Conservation (phyloP, 2,113 vertebrate species). For the Salminus brasiliensis region DNA sequence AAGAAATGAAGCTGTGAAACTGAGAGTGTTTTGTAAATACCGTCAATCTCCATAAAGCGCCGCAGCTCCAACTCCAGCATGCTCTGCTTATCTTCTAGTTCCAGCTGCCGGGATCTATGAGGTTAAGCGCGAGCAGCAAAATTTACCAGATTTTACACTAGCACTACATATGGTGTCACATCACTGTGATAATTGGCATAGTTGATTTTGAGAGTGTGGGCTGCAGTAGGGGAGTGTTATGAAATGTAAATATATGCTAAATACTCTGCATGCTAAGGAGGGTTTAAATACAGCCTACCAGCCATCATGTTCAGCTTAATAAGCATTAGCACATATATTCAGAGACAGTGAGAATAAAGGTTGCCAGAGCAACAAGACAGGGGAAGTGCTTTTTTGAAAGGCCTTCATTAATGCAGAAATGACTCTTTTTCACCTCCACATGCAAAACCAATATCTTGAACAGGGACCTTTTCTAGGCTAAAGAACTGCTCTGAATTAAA, state of each 20-base stretch:
- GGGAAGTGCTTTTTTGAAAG: background rate
- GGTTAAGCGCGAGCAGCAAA: conserved; percentile 28
- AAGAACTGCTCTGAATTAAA: background rate
- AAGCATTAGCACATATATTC: conserved; percentile 24
- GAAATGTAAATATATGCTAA: conserved; percentile 42
- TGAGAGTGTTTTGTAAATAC: conserved; percentile 51
- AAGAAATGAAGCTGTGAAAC: background rate
- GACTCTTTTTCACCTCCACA: background rate
- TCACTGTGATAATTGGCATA: background rate
- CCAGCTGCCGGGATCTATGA: conserved; percentile 85
- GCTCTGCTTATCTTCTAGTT: conserved; percentile 89
- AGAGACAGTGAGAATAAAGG: conserved; percentile 36
- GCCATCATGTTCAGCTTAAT: conserved; percentile 18
- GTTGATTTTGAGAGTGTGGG: background rate
- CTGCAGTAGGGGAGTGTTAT: background rate
- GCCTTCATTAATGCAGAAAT: conserved; percentile 1
- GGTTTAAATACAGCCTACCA: conserved; percentile 36
- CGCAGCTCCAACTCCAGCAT: conserved; percentile 86
- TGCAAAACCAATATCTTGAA: conserved; percentile 15
- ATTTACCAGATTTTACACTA: conserved; percentile 14
- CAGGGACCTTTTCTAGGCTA: background rate
- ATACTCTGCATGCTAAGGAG: background rate
- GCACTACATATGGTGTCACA: background rate
- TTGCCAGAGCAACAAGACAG: conserved; percentile 48
- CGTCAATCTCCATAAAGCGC: conserved; percentile 78